Evolutionary conservation across 2,113 vertebrate genomes (phyloP).

Genomic region (Micromys minutus): DNA sequence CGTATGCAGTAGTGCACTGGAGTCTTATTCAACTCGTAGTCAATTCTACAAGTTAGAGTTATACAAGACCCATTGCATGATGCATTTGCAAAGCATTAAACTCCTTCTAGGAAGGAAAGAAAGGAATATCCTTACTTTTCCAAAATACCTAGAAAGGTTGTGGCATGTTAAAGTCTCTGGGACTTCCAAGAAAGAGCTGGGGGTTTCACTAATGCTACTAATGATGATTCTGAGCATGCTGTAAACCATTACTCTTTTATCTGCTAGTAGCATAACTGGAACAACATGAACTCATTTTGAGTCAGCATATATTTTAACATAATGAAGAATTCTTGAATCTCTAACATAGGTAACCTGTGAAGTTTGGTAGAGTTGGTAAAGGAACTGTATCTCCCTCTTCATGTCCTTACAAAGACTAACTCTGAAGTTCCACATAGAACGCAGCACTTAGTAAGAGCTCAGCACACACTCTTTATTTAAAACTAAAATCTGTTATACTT

Average conservation of each 20-base stretch:
- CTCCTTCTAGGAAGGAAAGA: background rate
- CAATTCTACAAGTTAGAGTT: background rate
- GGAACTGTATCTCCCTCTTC: rapidly evolving
- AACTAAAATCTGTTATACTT: background rate
- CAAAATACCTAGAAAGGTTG: background rate
- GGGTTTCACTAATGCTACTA: background rate
- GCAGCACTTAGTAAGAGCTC: background rate
- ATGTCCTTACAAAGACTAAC: background rate
- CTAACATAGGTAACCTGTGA: background rate
- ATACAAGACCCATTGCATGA: no score
- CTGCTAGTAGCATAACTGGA: background rate
- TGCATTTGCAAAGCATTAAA: background rate
- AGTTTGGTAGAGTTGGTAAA: background rate
- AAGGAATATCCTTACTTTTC: background rate
- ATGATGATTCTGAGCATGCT: background rate
- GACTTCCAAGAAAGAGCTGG: background rate
- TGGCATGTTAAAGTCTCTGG: background rate
- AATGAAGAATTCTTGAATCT: background rate
- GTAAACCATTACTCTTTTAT: background rate
- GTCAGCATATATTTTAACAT: background rate
- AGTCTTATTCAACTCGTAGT: background rate
- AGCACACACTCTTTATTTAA: background rate
- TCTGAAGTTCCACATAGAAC: background rate
- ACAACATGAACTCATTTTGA: background rate
- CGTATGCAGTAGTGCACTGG: rapidly evolving